A percentile compares a stretch with the other conserved stretches of the same genome.
phyloP scores from a whole-genome alignment of 2,797 vertebrate species.

The Danio kyathit region DNA sequence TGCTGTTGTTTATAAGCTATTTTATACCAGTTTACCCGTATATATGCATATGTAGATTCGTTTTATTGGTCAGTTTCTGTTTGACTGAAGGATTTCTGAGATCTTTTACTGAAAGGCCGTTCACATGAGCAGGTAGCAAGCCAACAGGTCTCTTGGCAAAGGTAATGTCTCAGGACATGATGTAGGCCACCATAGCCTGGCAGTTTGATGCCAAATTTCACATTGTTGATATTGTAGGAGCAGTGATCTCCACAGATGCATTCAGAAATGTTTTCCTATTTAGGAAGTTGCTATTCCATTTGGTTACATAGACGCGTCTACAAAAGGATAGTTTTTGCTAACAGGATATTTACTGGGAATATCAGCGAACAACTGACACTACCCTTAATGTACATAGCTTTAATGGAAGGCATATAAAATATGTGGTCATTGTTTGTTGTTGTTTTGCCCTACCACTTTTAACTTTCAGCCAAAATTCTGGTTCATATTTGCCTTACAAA shows the following conservation, averaged over 20 bases:
- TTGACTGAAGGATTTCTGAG: conserved; percentile 35
- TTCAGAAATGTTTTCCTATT: not conserved
- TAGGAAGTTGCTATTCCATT: not conserved
- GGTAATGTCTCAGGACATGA: conserved; percentile 33
- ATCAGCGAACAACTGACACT: not conserved
- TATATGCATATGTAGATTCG: conserved; percentile 56
- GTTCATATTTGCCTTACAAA: conserved; percentile 76
- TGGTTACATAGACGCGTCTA: not conserved
- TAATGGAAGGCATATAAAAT: conserved; percentile 7
- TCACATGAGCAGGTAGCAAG: conserved; percentile 34
- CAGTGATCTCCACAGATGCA: not conserved
- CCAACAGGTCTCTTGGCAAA: not conserved
- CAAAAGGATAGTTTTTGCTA: conserved; percentile 63
- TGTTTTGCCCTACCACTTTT: not conserved
- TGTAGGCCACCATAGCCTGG: conserved; percentile 13
- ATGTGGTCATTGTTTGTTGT: conserved; percentile 2
- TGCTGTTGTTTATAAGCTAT: conserved; percentile 87
- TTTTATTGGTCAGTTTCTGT: conserved; percentile 41
- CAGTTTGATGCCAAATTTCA: conserved; percentile 65
- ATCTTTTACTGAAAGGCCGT: conserved; percentile 17
- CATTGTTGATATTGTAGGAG: conserved; percentile 58
- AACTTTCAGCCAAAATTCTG: conserved; percentile 48
- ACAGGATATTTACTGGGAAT: conserved; percentile 54
- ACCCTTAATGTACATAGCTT: conserved; percentile 26
- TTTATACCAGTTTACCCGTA: conserved; percentile 66